These are phyloP conservation scores for Drosophila jambulina DNA, from an alignment of 1,140 invertebrate genomes.

Conservation along the genomic window DNA sequence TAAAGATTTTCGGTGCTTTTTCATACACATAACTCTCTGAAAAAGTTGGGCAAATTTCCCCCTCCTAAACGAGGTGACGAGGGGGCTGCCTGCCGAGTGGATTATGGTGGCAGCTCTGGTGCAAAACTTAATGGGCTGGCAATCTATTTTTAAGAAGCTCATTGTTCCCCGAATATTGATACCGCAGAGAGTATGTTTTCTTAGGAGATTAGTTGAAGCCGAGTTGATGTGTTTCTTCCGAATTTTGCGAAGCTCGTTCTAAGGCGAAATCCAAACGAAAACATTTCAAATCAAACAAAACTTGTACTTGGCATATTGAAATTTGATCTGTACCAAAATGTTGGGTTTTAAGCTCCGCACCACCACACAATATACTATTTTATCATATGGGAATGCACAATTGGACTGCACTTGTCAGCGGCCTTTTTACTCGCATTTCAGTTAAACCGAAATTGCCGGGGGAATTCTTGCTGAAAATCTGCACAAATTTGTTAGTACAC, in stretches of 20 bases:
- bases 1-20: constrained; percentile 58
- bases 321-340: constrained; percentile 21
- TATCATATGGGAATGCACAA: constrained; percentile 23
- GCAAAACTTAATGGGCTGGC: constrained; percentile 57
- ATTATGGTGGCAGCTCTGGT: constrained; percentile 29
- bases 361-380: constrained; percentile 14
- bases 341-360: constrained; percentile 3
- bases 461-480: constrained; percentile 58
- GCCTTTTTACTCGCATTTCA: constrained; percentile 25
- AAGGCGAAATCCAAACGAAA: constrained; percentile 12
- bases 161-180: constrained; percentile 56
- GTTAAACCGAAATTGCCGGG: constrained; percentile 43
- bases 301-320: constrained; percentile 18
- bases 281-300: constrained; percentile 36
- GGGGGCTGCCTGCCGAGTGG: background rate
- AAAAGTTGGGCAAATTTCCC: constrained; percentile 57
- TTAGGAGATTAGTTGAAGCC: constrained; percentile 41
- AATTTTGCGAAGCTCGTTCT: constrained; percentile 16
- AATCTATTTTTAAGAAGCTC: constrained; percentile 61
- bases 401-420: constrained; percentile 22
- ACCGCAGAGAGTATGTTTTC: constrained; percentile 38
- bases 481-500: constrained; percentile 46
- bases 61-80: background rate
- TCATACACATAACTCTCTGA: constrained; percentile 60
- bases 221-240: constrained; percentile 35